Base-by-base conservation (phyloP, 2,797 vertebrate genomes). In the Spinus olivaceus region DNA sequence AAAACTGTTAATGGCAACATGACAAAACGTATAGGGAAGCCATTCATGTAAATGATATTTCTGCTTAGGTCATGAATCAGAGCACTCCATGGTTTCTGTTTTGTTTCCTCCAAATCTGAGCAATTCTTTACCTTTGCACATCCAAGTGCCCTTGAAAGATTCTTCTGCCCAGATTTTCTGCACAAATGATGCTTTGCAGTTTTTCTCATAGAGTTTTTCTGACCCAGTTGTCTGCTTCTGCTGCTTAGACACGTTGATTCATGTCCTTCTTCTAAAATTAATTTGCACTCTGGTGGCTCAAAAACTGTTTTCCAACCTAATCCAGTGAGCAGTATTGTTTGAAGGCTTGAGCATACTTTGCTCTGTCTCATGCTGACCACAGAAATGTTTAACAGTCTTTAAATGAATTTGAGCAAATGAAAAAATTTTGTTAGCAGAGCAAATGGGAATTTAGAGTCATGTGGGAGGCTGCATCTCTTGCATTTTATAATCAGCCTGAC, bases 401-500 rank as follows among this genome's bases (percentile, higher is more conserved):
- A 83, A 89, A 91, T 27, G 18, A 72, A 61, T 74, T 78, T 69
- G 61, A 88, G 53, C 20, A 80, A 88, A 86, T 4, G 12, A 94
- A 80, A n/a, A 56, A 3, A 37, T 61, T 46, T 84, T 95, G 88
- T 79, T 78, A 89, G 81, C 54, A 83, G 57, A 94, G 60, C 46
- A 13, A 96, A 95, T 83, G 72, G 76, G 89, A 93, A 86, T 94
- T 95, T 96, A 95, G 94, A 96, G 92, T 98, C 95, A 96, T 97
- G 97, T 97, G 94, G 97, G 96, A 97, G 97, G 97, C 94, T 97
- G 94, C 94, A 96, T 92, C 93, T 88, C 93, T 97, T 96, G 95
- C 96, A 96, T 97, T 97, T 98, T 97, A 97, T 98, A 97, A 97
- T 97, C 97, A 97, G 96, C 86, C 97, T 98, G 98, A 98, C 96